Percentiles rank a stretch among this genome's conserved stretches.
Conservation (phyloP, 2,113 vertebrate species). For the Cottus gobio region DNA sequence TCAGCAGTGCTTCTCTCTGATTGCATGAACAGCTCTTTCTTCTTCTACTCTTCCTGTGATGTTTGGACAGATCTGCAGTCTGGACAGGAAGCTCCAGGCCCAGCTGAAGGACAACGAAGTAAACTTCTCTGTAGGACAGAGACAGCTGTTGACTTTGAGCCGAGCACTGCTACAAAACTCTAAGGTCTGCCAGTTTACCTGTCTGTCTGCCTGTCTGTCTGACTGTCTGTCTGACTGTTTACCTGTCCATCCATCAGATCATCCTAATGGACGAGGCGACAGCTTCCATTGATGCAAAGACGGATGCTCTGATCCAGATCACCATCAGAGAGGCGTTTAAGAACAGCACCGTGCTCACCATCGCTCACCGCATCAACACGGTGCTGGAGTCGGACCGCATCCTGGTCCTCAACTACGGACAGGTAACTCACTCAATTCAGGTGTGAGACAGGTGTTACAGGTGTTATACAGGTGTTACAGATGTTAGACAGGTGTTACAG, state of each 20-base stretch:
- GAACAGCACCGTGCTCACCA: slow-evolving; percentile 83
- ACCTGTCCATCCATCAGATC: slow-evolving; percentile 70
- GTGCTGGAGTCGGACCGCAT: slow-evolving; percentile 81
- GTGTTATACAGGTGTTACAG: not conserved
- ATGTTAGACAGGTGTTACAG: not conserved
- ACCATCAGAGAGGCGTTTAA: slow-evolving; percentile 82
- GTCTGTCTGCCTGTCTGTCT: too few species aligned
- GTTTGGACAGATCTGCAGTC: slow-evolving; percentile 61
- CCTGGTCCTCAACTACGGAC: slow-evolving; percentile 82
- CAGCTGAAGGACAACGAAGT: slow-evolving; percentile 80
- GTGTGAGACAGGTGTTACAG: not conserved
- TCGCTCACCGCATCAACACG: slow-evolving; percentile 84
- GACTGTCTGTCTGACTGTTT: not conserved
- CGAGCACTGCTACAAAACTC: slow-evolving; percentile 82
- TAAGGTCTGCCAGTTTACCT: slow-evolving; percentile 75
- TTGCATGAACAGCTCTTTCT: not conserved
- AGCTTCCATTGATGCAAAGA: slow-evolving; percentile 85
- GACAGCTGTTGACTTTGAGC: slow-evolving; percentile 84
- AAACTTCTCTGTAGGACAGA: slow-evolving; percentile 84
- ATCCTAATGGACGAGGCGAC: slow-evolving; percentile 85
- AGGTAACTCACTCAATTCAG: slow-evolving; percentile 67
- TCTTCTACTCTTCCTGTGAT: too few species aligned
- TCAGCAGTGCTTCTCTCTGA: too few species aligned
- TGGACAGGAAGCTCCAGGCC: slow-evolving; percentile 77
- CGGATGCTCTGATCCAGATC: slow-evolving; percentile 80